Conservation (phyloP, 2,113 vertebrate species). For the Ariopsis seemanni region DNA sequence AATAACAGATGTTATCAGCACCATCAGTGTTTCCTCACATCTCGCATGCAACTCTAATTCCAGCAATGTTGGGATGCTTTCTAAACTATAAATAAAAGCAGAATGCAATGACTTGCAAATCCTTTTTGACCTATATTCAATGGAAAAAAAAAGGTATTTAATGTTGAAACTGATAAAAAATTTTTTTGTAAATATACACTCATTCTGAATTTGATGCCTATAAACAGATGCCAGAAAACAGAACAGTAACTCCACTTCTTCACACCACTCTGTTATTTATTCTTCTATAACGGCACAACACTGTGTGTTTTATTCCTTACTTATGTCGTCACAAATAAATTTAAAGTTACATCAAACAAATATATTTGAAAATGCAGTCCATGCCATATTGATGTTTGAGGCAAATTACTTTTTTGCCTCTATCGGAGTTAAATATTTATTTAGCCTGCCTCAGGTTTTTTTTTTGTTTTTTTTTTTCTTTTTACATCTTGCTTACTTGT, state of each 20-base stretch:
- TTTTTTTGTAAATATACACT: too few species aligned
- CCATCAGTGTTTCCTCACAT: neutral
- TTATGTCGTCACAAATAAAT: neutral
- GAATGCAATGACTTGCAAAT: too few species aligned
- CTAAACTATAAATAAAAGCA: too few species aligned
- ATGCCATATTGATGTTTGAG: neutral
- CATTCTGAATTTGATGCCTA: too few species aligned
- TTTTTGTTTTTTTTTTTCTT: neutral
- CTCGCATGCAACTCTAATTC: too few species aligned
- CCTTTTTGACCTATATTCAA: too few species aligned
- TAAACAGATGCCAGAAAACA: too few species aligned
- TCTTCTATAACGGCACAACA: neutral
- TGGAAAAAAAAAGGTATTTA: too few species aligned
- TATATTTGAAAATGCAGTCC: neutral
- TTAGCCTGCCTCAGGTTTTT: neutral
- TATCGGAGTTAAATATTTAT: neutral
- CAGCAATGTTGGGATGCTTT: too few species aligned
- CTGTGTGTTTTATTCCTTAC: neutral
- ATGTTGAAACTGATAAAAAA: too few species aligned
- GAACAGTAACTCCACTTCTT: neutral
- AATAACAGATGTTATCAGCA: neutral
- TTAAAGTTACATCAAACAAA: neutral
- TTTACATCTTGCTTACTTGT: slow-evolving; percentile 14
- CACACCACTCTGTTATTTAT: neutral
- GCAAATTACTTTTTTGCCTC: neutral